phyloP scores from a whole-genome alignment of 1,140 invertebrate species.

The Drosophila yakuba region DNA sequence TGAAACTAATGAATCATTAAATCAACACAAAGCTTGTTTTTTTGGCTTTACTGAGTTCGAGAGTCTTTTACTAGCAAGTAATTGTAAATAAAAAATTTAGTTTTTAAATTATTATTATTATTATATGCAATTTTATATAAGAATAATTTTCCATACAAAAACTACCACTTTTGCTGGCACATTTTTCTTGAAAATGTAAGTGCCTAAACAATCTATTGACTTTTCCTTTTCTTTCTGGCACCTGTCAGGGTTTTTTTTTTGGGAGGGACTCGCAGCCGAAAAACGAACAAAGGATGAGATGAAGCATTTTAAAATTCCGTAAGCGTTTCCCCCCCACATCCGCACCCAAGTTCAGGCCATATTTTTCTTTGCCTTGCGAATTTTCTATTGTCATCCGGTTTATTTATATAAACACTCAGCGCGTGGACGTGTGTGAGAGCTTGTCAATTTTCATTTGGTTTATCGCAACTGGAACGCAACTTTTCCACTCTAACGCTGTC shows the following conservation, averaged over 20 bases:
- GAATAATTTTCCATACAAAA: neutral
- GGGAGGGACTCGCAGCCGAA: neutral
- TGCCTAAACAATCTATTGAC: constrained; percentile 56
- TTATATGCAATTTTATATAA: neutral
- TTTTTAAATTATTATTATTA: too few relatives aligned
- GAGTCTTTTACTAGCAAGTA: neutral
- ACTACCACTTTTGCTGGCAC: neutral
- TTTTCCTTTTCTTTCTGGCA: constrained; percentile 10
- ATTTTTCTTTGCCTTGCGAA: constrained; percentile 20
- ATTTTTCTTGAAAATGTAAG: neutral
- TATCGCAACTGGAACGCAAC: constrained; percentile 21
- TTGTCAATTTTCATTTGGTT: constrained; percentile 70
- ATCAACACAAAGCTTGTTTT: neutral
- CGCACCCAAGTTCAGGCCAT: constrained; percentile 11
- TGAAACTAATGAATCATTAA: constrained; percentile 12
- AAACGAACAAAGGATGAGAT: constrained; percentile 37
- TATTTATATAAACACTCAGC: constrained; percentile 47
- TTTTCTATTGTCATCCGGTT: constrained; percentile 59
- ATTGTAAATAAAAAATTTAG: neutral
- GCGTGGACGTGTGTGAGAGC: constrained; percentile 24
- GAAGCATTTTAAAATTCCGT: constrained; percentile 63
- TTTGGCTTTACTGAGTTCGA: neutral
- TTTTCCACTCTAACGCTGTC: constrained; percentile 37
- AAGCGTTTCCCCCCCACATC: constrained; percentile 48
- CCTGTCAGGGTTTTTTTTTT: constrained; percentile 27